phyloP scores from a whole-genome alignment of 2,797 vertebrate genomes.

The Cossypha heuglini region DNA sequence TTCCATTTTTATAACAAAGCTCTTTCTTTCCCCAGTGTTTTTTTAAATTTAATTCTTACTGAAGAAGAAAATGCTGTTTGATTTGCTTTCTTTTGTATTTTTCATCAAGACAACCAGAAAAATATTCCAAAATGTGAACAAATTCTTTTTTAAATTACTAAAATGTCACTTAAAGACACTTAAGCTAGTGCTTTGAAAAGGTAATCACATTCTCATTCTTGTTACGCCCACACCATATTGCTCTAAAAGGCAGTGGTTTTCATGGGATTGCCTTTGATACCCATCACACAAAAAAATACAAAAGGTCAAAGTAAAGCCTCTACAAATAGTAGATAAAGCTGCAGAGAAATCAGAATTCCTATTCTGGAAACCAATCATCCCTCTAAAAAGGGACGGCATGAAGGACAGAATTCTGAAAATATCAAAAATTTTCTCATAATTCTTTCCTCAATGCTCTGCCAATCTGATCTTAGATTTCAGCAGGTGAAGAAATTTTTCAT shows the following conservation, averaged over 20 bases:
- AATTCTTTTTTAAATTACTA: background rate
- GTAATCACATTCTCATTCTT: background rate
- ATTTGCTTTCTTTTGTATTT: background rate
- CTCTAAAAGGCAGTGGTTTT: background rate
- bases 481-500: background rate
- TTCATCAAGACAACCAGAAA: background rate
- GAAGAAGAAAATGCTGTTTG: background rate
- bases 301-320: rapidly evolving
- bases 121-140: background rate
- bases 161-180: background rate
- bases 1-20: background rate
- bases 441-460: background rate
- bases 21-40: background rate
- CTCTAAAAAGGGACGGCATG: background rate
- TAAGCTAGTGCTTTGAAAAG: background rate
- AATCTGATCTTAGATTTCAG: background rate
- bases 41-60: background rate
- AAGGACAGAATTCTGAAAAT: background rate
- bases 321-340: background rate
- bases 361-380: background rate
- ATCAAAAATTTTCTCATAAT: background rate
- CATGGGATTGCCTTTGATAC: background rate
- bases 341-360: background rate
- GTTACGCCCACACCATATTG: background rate
- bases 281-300: background rate